Base-by-base conservation (phyloP, 2,888 invertebrate genomes). In the Atrina japonica region DNA sequence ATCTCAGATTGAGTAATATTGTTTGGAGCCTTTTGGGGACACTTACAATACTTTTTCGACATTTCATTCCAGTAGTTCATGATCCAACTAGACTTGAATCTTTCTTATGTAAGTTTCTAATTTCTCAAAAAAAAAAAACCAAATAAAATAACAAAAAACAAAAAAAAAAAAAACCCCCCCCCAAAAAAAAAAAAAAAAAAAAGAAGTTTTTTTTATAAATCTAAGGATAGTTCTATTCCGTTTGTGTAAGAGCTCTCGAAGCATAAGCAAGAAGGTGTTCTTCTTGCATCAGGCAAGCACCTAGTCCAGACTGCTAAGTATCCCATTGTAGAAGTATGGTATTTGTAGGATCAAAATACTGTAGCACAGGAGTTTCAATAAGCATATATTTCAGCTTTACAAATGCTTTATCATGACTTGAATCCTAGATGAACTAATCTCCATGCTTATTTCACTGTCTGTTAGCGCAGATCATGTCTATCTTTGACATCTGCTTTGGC, bases 151-250 rank as follows among this genome's bases (percentile, higher is more conserved):
- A n/a, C n/a, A n/a, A n/a, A n/a, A n/a, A n/a, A n/a, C n/a, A n/a
- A n/a, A n/a, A n/a, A n/a, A n/a, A n/a, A n/a, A n/a, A n/a, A n/a
- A n/a, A n/a, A n/a, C n/a, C n/a, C n/a, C n/a, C n/a, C n/a, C n/a
- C n/a, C n/a, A n/a, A n/a, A n/a, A n/a, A n/a, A n/a, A n/a, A n/a
- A n/a, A n/a, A n/a, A n/a, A n/a, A 60, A 43, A 73, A 70, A 21
- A 70, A 56, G 16, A 73, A 61, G 2, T 66, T 66, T 23, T 71
- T 53, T 41, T 66, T 66, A n/a, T 72, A 69, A 1, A 69, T 66
- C 41, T 69, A 72, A 1, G 69, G 66, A 47, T 73, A 75, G 16
- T 70, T 69, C 3, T 50, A 6, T 30, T 75, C 69, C 9, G 73
- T 63, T 9, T 27, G 16, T 5, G 75, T 73, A 3, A 75, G 18